Base-by-base conservation (phyloP, 2,888 invertebrate species). In the Platycnemis pennipes region DNA sequence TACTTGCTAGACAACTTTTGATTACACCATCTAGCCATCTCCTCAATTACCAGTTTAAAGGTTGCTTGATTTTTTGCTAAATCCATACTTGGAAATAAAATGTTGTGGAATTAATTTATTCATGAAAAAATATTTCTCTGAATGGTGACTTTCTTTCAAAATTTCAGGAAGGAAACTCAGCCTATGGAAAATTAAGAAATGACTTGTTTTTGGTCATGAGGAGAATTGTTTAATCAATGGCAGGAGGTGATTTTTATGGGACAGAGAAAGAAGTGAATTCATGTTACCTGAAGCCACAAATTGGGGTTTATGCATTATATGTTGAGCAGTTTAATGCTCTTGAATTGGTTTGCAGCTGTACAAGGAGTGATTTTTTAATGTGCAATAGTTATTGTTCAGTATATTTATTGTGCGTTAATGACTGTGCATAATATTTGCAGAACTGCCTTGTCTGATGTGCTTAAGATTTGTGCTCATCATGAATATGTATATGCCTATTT, bases 111-210 rank as follows among this genome's bases (percentile, higher is more conserved):
- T 69, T 22, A 42, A 26, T 46, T 45, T 87, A 42, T 87, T 22
- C 45, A 22, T 94, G 45, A 89, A 94, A 94, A 56, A 56, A 49
- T 94, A 94, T 94, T 63, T 53, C 63, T 91, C 91, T 91, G 91
- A 91, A 91, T 91, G 42, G 44, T 44, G 44, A 44, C 63, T 94
- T 94, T 95, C 94, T 94, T 95, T 94, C 94, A 94, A 95, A 95
- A 95, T 95, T 95, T 94, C 95, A 95, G 95, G 95, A 85, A 94
- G 94, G 94, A 94, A 94, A 94, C 94, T 87, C 94, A 94, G 87
- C 94, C 49, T 85, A 49, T 94, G 94, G 94, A 86, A 91, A 94
- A 56, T 94, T 77, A 94, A 94, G 94, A 94, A 94, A 94, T 94
- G 69, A 94, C 94, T 91, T 94, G 88, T 53, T 89, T 91, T 91